phyloP scores from a whole-genome alignment of 2,888 invertebrate species.

The Pristionchus exspectatus region DNA sequence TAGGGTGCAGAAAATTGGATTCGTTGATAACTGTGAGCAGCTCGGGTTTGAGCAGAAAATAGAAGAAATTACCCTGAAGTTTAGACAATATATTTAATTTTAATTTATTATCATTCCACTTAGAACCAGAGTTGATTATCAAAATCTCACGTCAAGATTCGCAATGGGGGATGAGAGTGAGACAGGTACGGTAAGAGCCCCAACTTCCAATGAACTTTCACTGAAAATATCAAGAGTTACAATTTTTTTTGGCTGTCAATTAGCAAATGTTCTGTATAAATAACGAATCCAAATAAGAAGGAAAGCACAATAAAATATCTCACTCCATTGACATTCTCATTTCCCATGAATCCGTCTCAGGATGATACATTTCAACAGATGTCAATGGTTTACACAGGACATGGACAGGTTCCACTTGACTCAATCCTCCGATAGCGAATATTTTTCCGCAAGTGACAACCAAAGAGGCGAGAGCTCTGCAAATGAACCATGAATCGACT shows the following conservation, averaged over 20 bases:
- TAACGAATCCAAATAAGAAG: not conserved
- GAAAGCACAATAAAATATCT: not conserved
- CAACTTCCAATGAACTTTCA: not conserved
- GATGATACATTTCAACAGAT: not conserved
- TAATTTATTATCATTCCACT: not conserved
- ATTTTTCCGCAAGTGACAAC: not conserved
- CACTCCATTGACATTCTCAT: not conserved
- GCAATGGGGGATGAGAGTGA: not conserved
- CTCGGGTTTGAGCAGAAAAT: not conserved
- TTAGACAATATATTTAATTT: too few species aligned
- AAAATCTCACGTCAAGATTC: not conserved
- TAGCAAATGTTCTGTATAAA: not conserved
- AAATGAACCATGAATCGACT: not conserved
- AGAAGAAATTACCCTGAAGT: not conserved
- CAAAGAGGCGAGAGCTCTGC: not conserved
- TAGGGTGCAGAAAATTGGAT: not conserved
- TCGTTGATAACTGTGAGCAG: not conserved
- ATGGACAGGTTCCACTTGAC: not conserved
- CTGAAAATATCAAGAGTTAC: not conserved
- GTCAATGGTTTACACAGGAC: not conserved
- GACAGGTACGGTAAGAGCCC: not conserved
- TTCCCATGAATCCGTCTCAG: conserved; percentile 20
- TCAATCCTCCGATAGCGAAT: not conserved
- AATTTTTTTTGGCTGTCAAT: not conserved
- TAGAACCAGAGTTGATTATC: not conserved